Conservation (phyloP, 92 coral and sea anemone species). For the Porites rus region DNA sequence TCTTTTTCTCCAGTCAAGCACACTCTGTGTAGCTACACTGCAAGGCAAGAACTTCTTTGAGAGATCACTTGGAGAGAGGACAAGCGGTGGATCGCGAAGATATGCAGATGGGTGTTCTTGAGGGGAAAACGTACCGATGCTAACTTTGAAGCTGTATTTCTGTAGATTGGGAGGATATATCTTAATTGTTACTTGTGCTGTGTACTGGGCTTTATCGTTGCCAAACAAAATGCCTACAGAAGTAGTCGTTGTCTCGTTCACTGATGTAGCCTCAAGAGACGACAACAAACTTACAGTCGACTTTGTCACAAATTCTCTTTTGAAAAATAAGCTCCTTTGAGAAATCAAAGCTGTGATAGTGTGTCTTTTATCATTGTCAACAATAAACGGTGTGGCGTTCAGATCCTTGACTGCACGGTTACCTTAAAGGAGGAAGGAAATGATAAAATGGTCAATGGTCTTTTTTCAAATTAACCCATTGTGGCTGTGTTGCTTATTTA, state of each 20-base stretch:
- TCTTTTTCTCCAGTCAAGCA: conserved; percentile 59
- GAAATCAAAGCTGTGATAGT: conserved; percentile 6
- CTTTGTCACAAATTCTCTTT: background rate
- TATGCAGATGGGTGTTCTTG: background rate
- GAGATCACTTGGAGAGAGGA: conserved; percentile 35
- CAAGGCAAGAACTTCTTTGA: conserved; percentile 45
- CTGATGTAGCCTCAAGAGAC: background rate
- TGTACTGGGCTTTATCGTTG: conserved; percentile 7
- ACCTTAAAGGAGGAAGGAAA: background rate
- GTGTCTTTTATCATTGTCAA: conserved; percentile 21
- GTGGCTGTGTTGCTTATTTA: background rate
- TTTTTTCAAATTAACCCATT: no score
- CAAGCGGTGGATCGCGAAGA: conserved; percentile 42
- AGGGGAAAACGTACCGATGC: conserved; percentile 4
- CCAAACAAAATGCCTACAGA: background rate
- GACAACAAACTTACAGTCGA: conserved; percentile 17
- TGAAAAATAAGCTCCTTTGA: conserved; percentile 5
- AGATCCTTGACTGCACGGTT: conserved; percentile 20
- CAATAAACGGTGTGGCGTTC: conserved; percentile 12
- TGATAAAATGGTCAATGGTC: no score
- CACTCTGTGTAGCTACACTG: conserved; percentile 47
- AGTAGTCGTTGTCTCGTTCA: background rate
- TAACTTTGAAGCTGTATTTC: conserved; percentile 14
- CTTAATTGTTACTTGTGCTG: conserved; percentile 3
- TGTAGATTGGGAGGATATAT: background rate